A percentile compares a stretch with the other conserved stretches of the same genome.
These are phyloP conservation scores for Molanna angustata DNA, from an alignment of 2,888 invertebrate genomes.

Conservation along the genomic window DNA sequence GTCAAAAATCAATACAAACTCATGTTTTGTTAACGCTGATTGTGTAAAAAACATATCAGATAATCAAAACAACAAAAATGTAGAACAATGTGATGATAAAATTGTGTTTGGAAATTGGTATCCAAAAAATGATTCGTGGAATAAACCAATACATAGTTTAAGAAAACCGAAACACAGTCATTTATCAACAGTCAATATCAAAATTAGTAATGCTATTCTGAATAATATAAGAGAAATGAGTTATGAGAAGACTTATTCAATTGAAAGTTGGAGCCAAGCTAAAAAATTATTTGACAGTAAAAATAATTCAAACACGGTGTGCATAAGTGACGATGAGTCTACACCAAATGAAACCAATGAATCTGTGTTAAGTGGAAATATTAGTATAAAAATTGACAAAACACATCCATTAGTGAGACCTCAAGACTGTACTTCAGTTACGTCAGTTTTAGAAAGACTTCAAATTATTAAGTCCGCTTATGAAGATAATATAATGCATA, in stretches of 20 bases:
- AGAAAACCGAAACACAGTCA: conserved; percentile 16
- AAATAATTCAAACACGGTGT: conserved; percentile 39
- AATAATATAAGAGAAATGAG: conserved; percentile 26
- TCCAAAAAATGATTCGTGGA: conserved; percentile 22
- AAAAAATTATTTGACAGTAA: conserved; percentile 43
- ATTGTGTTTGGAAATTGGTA: conserved; percentile 18
- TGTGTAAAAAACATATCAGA: neutral
- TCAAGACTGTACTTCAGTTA: conserved; percentile 42
- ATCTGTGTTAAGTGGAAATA: conserved; percentile 25
- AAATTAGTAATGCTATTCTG: conserved; percentile 17
- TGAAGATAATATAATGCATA: neutral
- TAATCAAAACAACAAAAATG: conserved; percentile 1
- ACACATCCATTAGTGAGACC: conserved; percentile 40
- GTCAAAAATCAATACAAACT: neutral
- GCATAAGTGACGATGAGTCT: conserved; percentile 29
- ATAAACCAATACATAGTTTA: conserved; percentile 13
- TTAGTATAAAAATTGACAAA: conserved; percentile 32
- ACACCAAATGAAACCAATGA: neutral
- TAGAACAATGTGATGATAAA: conserved; percentile 11
- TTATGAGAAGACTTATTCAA: conserved; percentile 29
- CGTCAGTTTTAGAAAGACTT: conserved; percentile 41
- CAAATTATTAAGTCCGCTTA: conserved; percentile 39
- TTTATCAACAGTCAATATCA: conserved; percentile 6
- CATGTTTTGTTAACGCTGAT: neutral
- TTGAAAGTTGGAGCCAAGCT: conserved; percentile 43